These are phyloP conservation scores for Dysdera silvatica DNA, from an alignment of 1,140 invertebrate species.

Conservation along the genomic window DNA sequence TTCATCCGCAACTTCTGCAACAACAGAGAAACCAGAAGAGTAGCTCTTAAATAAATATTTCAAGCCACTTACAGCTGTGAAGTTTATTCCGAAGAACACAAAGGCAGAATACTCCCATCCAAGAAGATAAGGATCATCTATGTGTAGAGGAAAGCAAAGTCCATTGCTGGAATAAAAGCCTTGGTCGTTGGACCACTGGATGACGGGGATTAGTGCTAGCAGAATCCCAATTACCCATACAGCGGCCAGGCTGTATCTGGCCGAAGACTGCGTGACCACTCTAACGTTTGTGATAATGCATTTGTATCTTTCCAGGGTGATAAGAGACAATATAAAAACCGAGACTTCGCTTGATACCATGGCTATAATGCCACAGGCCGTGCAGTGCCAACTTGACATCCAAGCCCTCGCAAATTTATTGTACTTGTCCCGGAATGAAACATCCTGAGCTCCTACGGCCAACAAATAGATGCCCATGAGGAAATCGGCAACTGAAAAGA, in stretches of 20 bases:
- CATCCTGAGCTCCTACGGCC: conserved; percentile 59
- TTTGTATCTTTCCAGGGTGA: conserved; percentile 61
- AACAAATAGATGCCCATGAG: conserved; percentile 70
- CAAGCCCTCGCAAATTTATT: conserved; percentile 55
- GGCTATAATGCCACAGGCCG: conserved; percentile 54
- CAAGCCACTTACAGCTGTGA: conserved; percentile 34
- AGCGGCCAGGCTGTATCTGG: conserved; percentile 16
- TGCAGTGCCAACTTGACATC: conserved; percentile 61
- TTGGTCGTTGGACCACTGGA: conserved; percentile 20
- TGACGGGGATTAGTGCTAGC: conserved; percentile 33
- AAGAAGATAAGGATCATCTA: conserved; percentile 41
- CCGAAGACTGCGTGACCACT: conserved; percentile 25
- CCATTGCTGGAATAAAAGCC: conserved; percentile 42
- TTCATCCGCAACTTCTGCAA: too few relatives aligned
- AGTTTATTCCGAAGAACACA: conserved; percentile 43
- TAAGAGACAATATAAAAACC: conserved; percentile 63
- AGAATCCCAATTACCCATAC: conserved; percentile 32
- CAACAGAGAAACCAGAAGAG: too few relatives aligned
- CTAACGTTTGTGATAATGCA: conserved; percentile 33
- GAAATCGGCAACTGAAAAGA: conserved; percentile 58
- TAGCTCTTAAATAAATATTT: not conserved
- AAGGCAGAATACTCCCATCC: conserved; percentile 45
- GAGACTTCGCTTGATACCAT: conserved; percentile 65
- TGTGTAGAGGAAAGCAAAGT: conserved; percentile 43
- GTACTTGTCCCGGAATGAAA: conserved; percentile 56